Base-by-base conservation (phyloP, 2,888 invertebrate species). In the Rambutsinella grinnellia region DNA sequence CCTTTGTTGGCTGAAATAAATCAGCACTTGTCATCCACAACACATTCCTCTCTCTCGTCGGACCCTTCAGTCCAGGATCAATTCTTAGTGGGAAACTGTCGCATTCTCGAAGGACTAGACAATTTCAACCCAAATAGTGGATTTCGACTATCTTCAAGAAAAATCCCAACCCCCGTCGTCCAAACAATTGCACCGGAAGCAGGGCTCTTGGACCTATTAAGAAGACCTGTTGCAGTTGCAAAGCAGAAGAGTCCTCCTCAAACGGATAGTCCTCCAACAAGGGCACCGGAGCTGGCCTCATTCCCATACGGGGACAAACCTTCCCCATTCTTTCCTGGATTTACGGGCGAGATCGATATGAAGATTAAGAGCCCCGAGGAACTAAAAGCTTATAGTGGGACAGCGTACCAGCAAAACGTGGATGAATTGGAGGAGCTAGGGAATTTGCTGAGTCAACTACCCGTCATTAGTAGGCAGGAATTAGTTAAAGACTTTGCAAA, bases 401-500 rank as follows among this genome's bases (percentile, higher is more conserved):
- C 5, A 6, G 8, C 54, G n/a, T 54, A 6, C 1, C n/a, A n/a
- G n/a, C n/a, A n/a, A n/a, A n/a, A n/a, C n/a, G n/a, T n/a, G n/a
- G 62, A 62, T 26, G 51, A 36, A 13, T 13, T 62, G 49, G 49
- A 62, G 23, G 60, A 74, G 54, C 66, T 66, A 0, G 66, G 66
- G 0, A 53, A 74, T 17, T 49, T 74, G 5, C 28, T 74, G 0
- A 47, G 60, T n/a, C 58, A 54, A 24, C 23, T 74, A 3, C 72
- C 72, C 15, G 72, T 74, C 6, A 26, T 74, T 0, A 54, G 65
- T 24, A 26, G 60, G 6, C 23, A 66, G n/a, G 57, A 74, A 36
- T 60, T 66, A 23, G 72, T 74, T 46, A 66, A 66, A 23, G 72
- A 74, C 47, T 74, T 74, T 17, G 19, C 65, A 6, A 28, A 28